phyloP scores from a whole-genome alignment of 2,113 vertebrate species.

The Limnothrissa miodon region DNA sequence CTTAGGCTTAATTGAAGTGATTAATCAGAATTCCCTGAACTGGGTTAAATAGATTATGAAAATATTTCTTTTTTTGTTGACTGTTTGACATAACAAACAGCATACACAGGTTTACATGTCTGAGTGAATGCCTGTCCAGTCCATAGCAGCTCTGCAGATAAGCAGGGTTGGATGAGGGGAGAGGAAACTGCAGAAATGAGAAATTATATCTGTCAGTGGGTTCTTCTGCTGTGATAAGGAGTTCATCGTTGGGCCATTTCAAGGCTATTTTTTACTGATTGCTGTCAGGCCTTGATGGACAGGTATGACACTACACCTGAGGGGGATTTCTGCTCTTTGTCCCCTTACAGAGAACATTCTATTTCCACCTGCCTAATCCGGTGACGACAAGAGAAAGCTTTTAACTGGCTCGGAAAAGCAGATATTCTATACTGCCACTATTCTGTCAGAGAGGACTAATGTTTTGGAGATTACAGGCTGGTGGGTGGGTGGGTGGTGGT shows the following conservation, averaged over 20 bases:
- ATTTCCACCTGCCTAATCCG: conserved; percentile 44
- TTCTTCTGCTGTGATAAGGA: conserved; percentile 38
- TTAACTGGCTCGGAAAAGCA: conserved; percentile 27
- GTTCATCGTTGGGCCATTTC: conserved; percentile 37
- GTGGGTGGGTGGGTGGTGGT: conserved; percentile 14
- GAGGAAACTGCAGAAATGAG: conserved; percentile 44
- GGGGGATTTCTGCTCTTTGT: conserved; percentile 37
- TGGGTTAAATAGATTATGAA: conserved; percentile 15
- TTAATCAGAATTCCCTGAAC: not conserved
- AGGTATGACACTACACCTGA: conserved; percentile 39
- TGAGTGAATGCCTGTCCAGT: conserved; percentile 30
- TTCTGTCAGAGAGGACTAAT: conserved; percentile 29
- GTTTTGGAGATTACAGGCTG: conserved; percentile 41
- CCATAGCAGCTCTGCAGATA: conserved; percentile 45
- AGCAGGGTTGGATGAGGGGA: conserved; percentile 39
- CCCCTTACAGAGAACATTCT: conserved; percentile 34
- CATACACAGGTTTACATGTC: conserved; percentile 25
- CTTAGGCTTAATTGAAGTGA: not conserved
- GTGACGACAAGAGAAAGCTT: conserved; percentile 33
- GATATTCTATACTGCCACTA: conserved; percentile 25
- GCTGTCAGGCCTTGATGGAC: conserved; percentile 42
- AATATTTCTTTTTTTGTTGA: not conserved
- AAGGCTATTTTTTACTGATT: conserved; percentile 20
- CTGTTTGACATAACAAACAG: conserved; percentile 40
- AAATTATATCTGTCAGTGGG: conserved; percentile 47